These are phyloP conservation scores for Caenorhabditis wallacei DNA, from an alignment of 2,888 invertebrate species.

Conservation along the genomic window DNA sequence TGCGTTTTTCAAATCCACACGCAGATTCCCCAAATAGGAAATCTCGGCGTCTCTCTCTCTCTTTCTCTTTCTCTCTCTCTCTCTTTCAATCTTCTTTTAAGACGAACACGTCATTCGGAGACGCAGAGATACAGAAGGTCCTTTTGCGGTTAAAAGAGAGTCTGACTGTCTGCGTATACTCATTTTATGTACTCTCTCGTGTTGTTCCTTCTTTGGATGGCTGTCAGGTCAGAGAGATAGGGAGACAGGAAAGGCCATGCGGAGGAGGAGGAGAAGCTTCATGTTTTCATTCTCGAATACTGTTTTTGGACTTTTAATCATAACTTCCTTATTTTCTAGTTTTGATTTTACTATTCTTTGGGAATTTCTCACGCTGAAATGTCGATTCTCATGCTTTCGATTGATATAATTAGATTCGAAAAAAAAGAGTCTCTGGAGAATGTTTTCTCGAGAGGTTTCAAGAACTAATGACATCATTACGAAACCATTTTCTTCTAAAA, in stretches of 20 bases:
- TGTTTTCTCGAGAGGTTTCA: too few species aligned
- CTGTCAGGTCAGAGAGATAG: constrained; percentile 23
- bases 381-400: too few species aligned
- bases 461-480: too few species aligned
- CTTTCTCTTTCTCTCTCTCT: background rate
- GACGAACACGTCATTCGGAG: constrained; percentile 46
- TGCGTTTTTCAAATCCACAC: constrained; percentile 33
- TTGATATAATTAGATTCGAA: too few species aligned
- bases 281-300: background rate
- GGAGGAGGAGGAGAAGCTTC: background rate
- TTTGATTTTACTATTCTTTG: too few species aligned
- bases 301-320: background rate
- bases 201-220: constrained; percentile 15
- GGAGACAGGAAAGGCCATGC: background rate
- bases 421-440: too few species aligned
- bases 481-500: too few species aligned
- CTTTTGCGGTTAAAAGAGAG: background rate
- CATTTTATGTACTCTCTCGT: background rate
- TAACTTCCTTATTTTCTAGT: too few species aligned
- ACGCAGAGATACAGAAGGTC: constrained; percentile 30
- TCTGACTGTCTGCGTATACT: constrained; percentile 17
- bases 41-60: background rate
- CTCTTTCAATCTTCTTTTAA: constrained; percentile 8
- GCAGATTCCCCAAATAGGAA: constrained; percentile 28
- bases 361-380: too few species aligned